These are phyloP conservation scores for Ophion costatus DNA, from an alignment of 2,888 invertebrate genomes.

Conservation along the genomic window DNA sequence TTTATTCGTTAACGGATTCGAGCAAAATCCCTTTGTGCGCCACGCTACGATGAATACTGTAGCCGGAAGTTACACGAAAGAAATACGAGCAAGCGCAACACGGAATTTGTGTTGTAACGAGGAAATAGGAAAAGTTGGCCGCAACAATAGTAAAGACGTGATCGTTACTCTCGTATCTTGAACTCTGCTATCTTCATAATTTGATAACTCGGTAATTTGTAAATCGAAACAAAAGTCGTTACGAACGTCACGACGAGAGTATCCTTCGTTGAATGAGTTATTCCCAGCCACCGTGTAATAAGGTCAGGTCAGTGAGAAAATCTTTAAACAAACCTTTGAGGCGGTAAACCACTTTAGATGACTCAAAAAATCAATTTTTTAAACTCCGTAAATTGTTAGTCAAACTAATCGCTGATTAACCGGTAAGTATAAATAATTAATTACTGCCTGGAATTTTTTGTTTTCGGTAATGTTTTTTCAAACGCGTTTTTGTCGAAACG, in stretches of 20 bases:
- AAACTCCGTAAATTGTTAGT: too few species aligned
- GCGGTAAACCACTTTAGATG: too few species aligned
- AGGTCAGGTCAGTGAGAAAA: background rate
- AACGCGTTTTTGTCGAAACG: too few species aligned
- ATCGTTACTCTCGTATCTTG: background rate
- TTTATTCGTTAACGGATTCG: too few species aligned
- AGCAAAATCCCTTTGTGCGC: too few species aligned
- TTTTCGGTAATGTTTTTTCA: too few species aligned
- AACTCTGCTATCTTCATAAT: background rate
- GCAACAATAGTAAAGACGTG: background rate
- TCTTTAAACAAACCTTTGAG: too few species aligned
- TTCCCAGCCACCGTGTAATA: background rate
- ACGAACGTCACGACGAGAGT: background rate
- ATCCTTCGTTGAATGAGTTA: background rate
- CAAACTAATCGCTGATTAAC: too few species aligned
- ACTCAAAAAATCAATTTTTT: too few species aligned
- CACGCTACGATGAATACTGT: background rate
- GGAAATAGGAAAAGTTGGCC: background rate
- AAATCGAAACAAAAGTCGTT: background rate
- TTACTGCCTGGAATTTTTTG: too few species aligned
- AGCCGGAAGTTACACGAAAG: background rate
- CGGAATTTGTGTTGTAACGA: too few species aligned
- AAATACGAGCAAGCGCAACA: background rate
- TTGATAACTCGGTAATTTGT: background rate
- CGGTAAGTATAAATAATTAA: too few species aligned